Percentiles rank a stretch among this genome's conserved stretches.
phyloP scores from a whole-genome alignment of 2,113 vertebrate genomes.

The Taxidea taxus region DNA sequence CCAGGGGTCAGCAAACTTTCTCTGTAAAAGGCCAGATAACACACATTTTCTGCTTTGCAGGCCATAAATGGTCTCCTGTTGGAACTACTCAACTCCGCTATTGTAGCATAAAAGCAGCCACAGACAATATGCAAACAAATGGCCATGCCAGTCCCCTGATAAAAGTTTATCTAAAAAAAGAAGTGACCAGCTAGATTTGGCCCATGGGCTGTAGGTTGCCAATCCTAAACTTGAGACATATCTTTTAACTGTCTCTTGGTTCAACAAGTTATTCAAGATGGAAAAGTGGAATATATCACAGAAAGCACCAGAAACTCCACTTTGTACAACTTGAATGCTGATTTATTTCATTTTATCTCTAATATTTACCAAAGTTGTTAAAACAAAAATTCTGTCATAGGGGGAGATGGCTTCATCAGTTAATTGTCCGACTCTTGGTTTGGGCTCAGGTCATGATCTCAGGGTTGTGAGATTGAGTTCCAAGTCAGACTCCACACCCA shows the following conservation, averaged over 20 bases:
- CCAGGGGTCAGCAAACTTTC: background rate
- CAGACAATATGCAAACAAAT: background rate
- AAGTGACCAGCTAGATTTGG: background rate
- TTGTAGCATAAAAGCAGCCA: background rate
- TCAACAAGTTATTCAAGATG: background rate
- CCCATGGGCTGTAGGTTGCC: background rate
- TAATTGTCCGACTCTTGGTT: background rate
- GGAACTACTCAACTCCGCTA: background rate
- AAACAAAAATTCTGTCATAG: background rate
- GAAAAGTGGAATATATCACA: background rate
- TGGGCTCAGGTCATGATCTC: background rate
- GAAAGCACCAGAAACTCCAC: background rate
- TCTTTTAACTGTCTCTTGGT: background rate
- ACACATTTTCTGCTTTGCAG: background rate
- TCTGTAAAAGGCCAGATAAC: background rate
- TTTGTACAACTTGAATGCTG: background rate
- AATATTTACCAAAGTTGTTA: background rate
- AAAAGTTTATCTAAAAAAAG: background rate
- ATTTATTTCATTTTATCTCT: conserved; percentile 2
- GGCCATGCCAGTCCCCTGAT: background rate
- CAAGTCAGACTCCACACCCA: background rate
- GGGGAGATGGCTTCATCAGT: background rate
- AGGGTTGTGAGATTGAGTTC: background rate
- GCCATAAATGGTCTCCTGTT: background rate
- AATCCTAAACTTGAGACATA: background rate